Evolutionary conservation across 2,797 vertebrate species (phyloP), one percentile per base, ranked within the genome.

Genomic region (Coilia nasus): DNA sequence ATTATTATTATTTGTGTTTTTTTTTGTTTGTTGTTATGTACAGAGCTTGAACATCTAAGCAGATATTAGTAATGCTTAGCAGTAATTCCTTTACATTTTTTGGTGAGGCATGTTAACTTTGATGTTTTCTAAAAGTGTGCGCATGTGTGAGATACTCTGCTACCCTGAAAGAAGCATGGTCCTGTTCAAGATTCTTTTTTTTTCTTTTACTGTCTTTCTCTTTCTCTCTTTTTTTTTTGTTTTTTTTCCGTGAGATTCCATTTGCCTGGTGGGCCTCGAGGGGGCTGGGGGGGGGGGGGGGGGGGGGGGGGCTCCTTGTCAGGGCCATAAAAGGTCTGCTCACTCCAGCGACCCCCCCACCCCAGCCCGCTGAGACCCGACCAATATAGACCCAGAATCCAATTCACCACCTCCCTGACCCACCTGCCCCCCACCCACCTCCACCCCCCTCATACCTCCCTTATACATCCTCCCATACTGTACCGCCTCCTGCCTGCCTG

Each of bases 301-400:
- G 3, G 46, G 3, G 10, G 46, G 3, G 46, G 3, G 46, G 7
- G 28, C 31, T 75, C 67, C 35, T 75, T 75, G 71, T 44, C 71
- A 44, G 71, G 71, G 31, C 71, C 71, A 44, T 78, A 78, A 78
- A 78, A 78, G 71, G 71, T 78, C 71, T 78, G 31, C 71, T 78
- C 71, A 78, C 31, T 78, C 71, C 64, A 71, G 64, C 28, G 64
- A 71, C 35, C 35, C 35, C 35, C 35, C 35, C n/a, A n/a, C n/a
- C n/a, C n/a, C n/a, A n/a, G n/a, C 67, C 67, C 71, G 17, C 35
- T 15, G 71, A 78, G 71, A 44, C 31, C 14, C 6, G 1, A 44
- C 71, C 7, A 31, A 78, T 44, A 78, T 78, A 78, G 71, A 78
- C 71, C 71, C 31, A 78, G 71, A 78, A 78, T 78, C 71, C 71